Evolutionary conservation across 2,888 invertebrate species (phyloP), one percentile per base, ranked within the genome.

Genomic region (Neuroscelio doddi): DNA sequence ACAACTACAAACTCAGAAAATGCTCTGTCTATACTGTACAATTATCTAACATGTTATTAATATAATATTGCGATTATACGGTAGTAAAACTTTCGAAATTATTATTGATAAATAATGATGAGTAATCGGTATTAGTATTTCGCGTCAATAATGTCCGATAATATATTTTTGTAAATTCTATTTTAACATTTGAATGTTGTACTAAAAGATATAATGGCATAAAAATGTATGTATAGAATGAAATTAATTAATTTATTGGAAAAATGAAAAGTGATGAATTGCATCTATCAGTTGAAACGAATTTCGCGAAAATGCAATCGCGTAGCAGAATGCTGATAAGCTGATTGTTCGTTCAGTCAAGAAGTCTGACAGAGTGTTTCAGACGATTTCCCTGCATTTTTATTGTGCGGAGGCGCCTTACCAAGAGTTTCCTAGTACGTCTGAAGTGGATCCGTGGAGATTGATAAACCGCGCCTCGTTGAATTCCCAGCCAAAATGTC

Each of bases 381-480:
- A 44, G 44, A 29, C 27, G 44, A 44, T 44, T 44, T 29, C 29
- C 44, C 29, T 29, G 29, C 44, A 44, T 44, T 44, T 29, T 44
- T 44, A 27, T 29, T 16, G 44, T 14, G 29, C 14, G 15, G 29
- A 44, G 26, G 41, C 26, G 41, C 41, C 26, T 41, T 10, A 44
- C 53, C 53, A 53, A 42, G 24, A 45, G 42, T 44, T 44, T 44
- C 36, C 32, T 49, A 30, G 41, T 38, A 49, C 50, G 57, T 50
- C 57, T 38, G 29, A 17, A 32, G 46, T 32, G 39, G 32, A 32
- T 47, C 32, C 42, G n/a, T 36, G 15, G 26, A 42, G 56, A 56
- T 56, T 56, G 56, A 56, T 56, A 56, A 42, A 29, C 41, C 24
- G 30, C 47, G 45, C 32, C 34, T 56, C 47, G 27, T 49, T 55